phyloP scores from a whole-genome alignment of 2,113 vertebrate species.

The Tretioscincus oriximinensis region DNA sequence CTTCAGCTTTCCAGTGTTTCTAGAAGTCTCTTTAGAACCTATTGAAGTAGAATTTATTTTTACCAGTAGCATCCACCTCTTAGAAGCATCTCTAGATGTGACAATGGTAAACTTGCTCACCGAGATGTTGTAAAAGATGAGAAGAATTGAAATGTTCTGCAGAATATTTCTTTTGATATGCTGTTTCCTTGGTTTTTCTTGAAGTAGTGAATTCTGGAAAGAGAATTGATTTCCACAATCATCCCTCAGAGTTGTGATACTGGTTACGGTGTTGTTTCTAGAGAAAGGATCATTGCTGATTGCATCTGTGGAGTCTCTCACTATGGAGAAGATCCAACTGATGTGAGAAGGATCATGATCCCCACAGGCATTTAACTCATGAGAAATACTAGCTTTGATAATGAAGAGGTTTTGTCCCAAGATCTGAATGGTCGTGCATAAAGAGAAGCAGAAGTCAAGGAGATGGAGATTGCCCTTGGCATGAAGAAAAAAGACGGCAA shows the following conservation, averaged over 20 bases:
- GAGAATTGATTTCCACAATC: not conserved
- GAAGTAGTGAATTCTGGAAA: not conserved
- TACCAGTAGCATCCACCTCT: not conserved
- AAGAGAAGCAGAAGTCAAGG: conserved; percentile 47
- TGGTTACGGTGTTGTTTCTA: conserved; percentile 2
- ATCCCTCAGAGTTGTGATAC: not conserved
- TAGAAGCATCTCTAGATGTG: not conserved
- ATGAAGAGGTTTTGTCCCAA: conserved; percentile 58
- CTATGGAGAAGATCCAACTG: conserved; percentile 38
- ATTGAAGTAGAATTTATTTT: not conserved
- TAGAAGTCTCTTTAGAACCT: not conserved
- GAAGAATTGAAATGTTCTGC: conserved; percentile 48
- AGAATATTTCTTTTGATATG: conserved; percentile 35
- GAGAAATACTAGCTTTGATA: conserved; percentile 37
- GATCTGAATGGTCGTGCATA: conserved; percentile 53
- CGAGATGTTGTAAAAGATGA: conserved; percentile 51
- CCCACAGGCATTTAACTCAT: not conserved
- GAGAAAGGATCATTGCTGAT: not conserved
- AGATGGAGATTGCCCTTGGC: conserved; percentile 28
- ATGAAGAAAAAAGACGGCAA: conserved; percentile 48
- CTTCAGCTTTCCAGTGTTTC: not conserved
- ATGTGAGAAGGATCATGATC: not conserved
- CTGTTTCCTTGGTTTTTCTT: not conserved
- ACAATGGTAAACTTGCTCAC: conserved; percentile 19
- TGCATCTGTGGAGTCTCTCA: not conserved